These are phyloP conservation scores for Spilosoma lubricipeda DNA, from an alignment of 2,888 invertebrate genomes.

Conservation along the genomic window DNA sequence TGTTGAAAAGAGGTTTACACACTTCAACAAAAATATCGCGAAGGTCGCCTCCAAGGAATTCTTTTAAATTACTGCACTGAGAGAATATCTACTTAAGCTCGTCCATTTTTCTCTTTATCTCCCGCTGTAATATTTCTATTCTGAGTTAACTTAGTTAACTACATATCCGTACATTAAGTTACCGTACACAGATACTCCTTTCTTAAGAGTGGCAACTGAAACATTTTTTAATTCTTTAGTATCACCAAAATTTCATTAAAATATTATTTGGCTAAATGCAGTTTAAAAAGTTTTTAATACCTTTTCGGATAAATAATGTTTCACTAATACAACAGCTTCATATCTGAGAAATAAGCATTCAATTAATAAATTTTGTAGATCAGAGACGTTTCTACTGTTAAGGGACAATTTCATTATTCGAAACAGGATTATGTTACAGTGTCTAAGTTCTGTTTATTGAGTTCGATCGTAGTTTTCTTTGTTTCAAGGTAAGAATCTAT, in stretches of 20 bases:
- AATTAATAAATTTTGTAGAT: constrained; percentile 44
- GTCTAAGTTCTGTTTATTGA: constrained; percentile 45
- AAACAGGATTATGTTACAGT: constrained; percentile 44
- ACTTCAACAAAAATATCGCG: constrained; percentile 44
- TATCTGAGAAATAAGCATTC: constrained; percentile 26
- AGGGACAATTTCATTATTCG: constrained; percentile 44
- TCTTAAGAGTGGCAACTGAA: constrained; percentile 7
- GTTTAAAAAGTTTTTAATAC: constrained; percentile 20
- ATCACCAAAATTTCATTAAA: constrained; percentile 26
- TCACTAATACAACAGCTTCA: constrained; percentile 26
- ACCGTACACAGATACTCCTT: constrained; percentile 20
- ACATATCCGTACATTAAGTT: constrained; percentile 18
- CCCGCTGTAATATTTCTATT: constrained; percentile 47
- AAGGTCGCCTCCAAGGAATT: constrained; percentile 47
- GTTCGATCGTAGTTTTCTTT: constrained; percentile 41
- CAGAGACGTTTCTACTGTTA: constrained; percentile 37
- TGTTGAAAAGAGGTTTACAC: constrained; percentile 39
- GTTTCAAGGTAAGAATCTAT: constrained; percentile 26
- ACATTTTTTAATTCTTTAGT: constrained; percentile 11
- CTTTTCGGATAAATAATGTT: constrained; percentile 10
- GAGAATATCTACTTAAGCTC: constrained; percentile 40
- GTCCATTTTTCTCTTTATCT: constrained; percentile 48
- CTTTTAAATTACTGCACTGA: constrained; percentile 46
- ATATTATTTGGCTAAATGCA: constrained; percentile 19
- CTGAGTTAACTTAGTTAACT: constrained; percentile 36